Conservation (phyloP, 2,113 vertebrate genomes). For the Leucoraja erinaceus region DNA sequence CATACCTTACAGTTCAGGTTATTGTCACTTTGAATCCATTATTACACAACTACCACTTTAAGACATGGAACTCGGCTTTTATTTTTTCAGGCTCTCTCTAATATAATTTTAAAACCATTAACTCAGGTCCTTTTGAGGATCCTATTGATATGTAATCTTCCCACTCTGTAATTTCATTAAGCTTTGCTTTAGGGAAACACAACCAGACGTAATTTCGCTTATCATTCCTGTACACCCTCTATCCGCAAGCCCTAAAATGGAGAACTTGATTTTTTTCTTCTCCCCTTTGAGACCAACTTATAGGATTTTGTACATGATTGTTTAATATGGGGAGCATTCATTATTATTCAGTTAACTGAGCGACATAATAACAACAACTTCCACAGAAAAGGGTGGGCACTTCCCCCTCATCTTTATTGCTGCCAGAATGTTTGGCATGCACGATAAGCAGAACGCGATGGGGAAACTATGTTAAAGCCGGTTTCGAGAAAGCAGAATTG, state of each 20-base stretch:
- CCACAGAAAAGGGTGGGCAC: background rate
- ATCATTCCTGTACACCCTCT: background rate
- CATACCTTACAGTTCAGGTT: too few relatives aligned
- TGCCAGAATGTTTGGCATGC: background rate
- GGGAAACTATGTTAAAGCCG: background rate
- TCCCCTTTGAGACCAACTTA: background rate
- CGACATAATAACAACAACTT: background rate
- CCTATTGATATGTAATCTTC: background rate
- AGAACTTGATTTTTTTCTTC: background rate
- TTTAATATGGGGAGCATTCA: background rate
- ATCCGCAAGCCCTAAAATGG: background rate
- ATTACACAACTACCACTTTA: background rate
- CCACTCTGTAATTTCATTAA: constrained; percentile 33
- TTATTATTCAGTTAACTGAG: background rate
- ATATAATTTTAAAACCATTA: constrained; percentile 10
- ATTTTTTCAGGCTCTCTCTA: background rate
- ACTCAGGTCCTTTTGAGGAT: background rate
- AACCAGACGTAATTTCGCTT: background rate
- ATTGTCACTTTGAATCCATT: too few relatives aligned
- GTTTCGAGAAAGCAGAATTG: background rate
- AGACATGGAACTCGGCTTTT: background rate
- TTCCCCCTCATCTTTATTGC: too few relatives aligned
- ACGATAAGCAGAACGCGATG: background rate
- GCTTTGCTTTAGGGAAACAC: constrained; percentile 20
- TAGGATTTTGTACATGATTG: background rate